Evolutionary conservation across 2,888 invertebrate species (phyloP), one percentile per base, ranked within the genome.

Genomic region (Boloria euphrosyne): DNA sequence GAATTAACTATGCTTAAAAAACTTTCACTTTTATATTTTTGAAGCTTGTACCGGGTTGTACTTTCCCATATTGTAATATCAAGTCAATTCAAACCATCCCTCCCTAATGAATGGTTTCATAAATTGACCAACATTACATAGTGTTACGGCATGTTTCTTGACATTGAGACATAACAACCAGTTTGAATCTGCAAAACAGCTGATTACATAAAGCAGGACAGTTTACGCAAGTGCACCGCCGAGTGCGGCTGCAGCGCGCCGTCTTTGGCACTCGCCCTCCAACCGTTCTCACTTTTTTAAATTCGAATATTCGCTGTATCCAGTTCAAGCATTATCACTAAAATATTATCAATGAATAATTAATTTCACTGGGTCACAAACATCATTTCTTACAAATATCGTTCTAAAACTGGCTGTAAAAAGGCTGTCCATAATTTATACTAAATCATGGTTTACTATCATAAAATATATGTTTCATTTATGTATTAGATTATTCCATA

Each of bases 181-280:
- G 80, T 80, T 81, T 70, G 72, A 68, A 68, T 80, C 80, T 80
- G 78, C 78, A 79, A 82, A 84, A 79, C 72, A 76, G 78, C 74
- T 75, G 78, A 80, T 89, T 89, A 85, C 83, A 86, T 89, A 87
- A 89, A 80, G 79, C 81, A 79, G 80, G 80, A 79, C 76, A 77
- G 81, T 86, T 87, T 88, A 76, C 86, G 87, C 85, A 87, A 87
- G 83, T 71, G 70, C 63, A 73, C 68, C 65, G 65, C 72, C 49
- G 73, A 75, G 74, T 71, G 75, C 72, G 76, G 71, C 75, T 71
- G 71, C 75, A 53, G 70, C 65, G 67, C 51, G 50, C 58, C 18
- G 62, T 54, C 63, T 13, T n/a, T 62, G 52, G 65, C 58, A 58
- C 54, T 65, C 73, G 68, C 64, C 69, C 69, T 67, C 70, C 67